These are phyloP conservation scores for Elgaria multicarinata DNA, from an alignment of 2,113 vertebrate species.

Conservation along the genomic window DNA sequence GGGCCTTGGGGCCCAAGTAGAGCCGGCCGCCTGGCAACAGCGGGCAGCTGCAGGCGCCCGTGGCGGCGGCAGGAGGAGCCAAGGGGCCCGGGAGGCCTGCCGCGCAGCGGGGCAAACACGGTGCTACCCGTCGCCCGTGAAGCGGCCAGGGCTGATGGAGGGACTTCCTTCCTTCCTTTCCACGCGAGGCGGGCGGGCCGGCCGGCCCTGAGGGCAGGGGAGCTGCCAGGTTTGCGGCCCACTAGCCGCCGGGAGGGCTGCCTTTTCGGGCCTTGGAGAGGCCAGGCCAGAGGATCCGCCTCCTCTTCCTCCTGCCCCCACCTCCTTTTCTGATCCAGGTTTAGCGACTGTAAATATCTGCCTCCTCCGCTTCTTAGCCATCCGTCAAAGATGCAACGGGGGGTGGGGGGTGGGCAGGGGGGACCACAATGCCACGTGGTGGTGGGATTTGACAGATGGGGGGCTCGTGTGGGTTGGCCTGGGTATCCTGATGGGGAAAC, in stretches of 20 bases:
- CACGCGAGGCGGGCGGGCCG: constrained; percentile 59
- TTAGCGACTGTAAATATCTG: constrained; percentile 77
- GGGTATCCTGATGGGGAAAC: background rate
- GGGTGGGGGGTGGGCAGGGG: constrained; percentile 45
- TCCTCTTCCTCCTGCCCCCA: constrained; percentile 68
- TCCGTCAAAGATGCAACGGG: constrained; percentile 43
- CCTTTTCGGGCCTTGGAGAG: constrained; percentile 36
- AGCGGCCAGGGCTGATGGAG: constrained; percentile 45
- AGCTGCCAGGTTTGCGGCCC: constrained; percentile 47
- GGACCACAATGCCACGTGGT: constrained; percentile 51
- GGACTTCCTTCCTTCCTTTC: constrained; percentile 16
- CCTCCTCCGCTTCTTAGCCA: constrained; percentile 76
- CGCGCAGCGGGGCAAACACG: constrained; percentile 69
- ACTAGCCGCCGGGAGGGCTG: constrained; percentile 7
- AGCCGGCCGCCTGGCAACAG: background rate
- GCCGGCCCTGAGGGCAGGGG: constrained; percentile 68
- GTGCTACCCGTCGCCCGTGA: constrained; percentile 74
- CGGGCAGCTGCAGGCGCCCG: constrained; percentile 11
- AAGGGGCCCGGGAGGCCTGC: constrained; percentile 59
- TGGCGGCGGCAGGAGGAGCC: constrained; percentile 49
- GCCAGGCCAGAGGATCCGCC: background rate
- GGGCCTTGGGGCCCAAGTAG: constrained; percentile 79
- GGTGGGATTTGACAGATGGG: background rate
- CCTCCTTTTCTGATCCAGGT: constrained; percentile 70
- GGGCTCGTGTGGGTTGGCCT: constrained; percentile 1